Percentiles rank a stretch among this genome's conserved stretches.
phyloP scores from a whole-genome alignment of 2,113 vertebrate genomes.

The Colinus virginianus region DNA sequence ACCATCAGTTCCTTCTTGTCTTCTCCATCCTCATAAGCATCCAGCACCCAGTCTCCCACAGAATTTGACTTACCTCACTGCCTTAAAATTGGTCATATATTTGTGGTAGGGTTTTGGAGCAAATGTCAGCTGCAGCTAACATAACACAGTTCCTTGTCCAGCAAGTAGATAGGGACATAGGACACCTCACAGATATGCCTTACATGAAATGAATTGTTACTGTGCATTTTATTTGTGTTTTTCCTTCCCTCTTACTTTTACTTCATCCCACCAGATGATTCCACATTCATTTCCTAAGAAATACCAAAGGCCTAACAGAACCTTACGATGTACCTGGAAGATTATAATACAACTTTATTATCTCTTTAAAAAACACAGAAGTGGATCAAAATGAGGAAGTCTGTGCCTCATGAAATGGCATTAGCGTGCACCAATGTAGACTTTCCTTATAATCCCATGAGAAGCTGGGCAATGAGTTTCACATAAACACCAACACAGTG shows the following conservation, averaged over 20 bases:
- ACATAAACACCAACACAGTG: not conserved
- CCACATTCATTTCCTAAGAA: not conserved
- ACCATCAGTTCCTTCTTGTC: not conserved
- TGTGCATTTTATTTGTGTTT: not conserved
- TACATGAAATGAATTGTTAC: not conserved
- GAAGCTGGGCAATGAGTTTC: not conserved
- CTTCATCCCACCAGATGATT: not conserved
- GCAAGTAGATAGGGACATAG: not conserved
- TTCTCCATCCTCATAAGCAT: not conserved
- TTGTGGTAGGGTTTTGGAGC: not conserved
- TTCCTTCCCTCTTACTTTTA: not conserved
- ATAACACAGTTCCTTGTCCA: not conserved
- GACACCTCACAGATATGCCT: not conserved
- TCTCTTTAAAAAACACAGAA: constrained; percentile 30
- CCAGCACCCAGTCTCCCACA: not conserved
- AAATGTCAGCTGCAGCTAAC: constrained; percentile 23
- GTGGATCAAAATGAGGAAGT: not conserved
- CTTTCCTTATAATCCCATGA: not conserved
- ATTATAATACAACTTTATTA: constrained; percentile 3
- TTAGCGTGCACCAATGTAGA: not conserved
- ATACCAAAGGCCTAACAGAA: not conserved
- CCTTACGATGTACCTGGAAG: not conserved
- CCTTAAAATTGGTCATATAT: not conserved
- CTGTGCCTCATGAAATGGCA: not conserved
- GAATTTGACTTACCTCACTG: not conserved